A percentile compares a stretch with the other conserved stretches of the same genome.
phyloP scores from a whole-genome alignment of 1,140 invertebrate genomes.

The Mesaphorura yosii region DNA sequence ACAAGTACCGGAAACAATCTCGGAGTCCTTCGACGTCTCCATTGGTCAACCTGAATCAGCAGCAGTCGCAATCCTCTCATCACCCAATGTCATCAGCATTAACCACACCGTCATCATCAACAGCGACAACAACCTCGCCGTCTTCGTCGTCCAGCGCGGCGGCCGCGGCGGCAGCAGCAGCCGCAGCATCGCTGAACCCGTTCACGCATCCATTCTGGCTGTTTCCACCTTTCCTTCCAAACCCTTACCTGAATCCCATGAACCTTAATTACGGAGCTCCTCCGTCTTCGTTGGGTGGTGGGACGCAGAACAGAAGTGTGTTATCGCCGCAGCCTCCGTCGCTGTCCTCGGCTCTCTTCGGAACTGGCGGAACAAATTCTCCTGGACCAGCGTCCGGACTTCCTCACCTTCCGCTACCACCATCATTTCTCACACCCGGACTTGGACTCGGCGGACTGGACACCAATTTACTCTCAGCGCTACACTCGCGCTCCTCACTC shows the following conservation, averaged over 20 bases:
- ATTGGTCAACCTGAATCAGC: too few relatives aligned
- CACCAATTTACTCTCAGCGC: too few relatives aligned
- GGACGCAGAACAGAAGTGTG: background rate
- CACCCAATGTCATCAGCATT: too few relatives aligned
- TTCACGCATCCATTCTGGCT: conserved; percentile 30
- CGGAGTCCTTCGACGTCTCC: too few relatives aligned
- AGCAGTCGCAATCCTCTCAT: too few relatives aligned
- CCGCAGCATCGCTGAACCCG: conserved; percentile 9
- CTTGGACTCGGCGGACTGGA: too few relatives aligned
- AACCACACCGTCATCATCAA: background rate
- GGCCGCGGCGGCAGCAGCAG: conserved; percentile 19
- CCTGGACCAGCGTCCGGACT: conserved; percentile 1
- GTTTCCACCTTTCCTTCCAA: conserved; percentile 31
- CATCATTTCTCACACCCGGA: too few relatives aligned
- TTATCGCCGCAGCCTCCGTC: background rate
- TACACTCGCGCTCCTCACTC: too few relatives aligned
- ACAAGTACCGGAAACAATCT: too few relatives aligned
- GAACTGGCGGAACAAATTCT: background rate
- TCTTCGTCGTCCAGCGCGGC: conserved; percentile 4
- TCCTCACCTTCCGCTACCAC: too few relatives aligned
- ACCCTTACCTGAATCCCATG: conserved; percentile 29
- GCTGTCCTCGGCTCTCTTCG: background rate
- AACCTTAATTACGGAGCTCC: conserved; percentile 16
- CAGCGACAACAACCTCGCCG: background rate
- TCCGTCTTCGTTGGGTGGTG: background rate